phyloP scores from a whole-genome alignment of 2,888 invertebrate genomes.

The Drosophila tripunctata region DNA sequence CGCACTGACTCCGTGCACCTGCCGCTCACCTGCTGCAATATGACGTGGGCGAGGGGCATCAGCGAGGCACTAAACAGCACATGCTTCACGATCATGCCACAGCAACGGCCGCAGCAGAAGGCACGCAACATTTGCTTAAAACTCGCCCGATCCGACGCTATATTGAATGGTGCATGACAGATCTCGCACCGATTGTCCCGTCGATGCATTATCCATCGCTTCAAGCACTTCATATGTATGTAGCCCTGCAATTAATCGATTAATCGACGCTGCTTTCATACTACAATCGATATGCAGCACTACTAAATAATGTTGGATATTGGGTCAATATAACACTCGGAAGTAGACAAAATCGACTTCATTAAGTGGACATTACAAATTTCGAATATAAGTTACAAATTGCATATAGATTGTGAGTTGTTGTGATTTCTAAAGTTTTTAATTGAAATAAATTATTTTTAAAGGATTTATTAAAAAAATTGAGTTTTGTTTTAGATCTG shows the following conservation, averaged over 20 bases:
- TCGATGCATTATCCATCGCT: slow-evolving; percentile 81
- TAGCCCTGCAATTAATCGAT: slow-evolving; percentile 68
- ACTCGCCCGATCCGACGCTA: slow-evolving; percentile 70
- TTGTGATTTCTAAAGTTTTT: too few species aligned
- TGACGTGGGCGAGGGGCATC: slow-evolving; percentile 80
- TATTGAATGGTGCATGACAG: slow-evolving; percentile 70
- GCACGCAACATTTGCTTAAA: slow-evolving; percentile 70
- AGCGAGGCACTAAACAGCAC: slow-evolving; percentile 76
- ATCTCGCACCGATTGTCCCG: slow-evolving; percentile 81
- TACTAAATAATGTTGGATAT: too few species aligned
- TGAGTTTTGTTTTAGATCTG: too few species aligned
- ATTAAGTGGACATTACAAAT: too few species aligned
- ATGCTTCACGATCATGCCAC: slow-evolving; percentile 79
- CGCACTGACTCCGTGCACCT: slow-evolving; percentile 10
- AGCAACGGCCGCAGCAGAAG: slow-evolving; percentile 79
- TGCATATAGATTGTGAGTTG: too few species aligned
- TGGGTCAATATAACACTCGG: too few species aligned
- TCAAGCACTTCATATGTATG: slow-evolving; percentile 81
- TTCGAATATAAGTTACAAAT: too few species aligned
- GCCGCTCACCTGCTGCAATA: slow-evolving; percentile 77
- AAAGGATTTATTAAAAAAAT: too few species aligned
- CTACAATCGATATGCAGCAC: too few species aligned
- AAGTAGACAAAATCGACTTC: too few species aligned
- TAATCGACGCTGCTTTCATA: neutral
- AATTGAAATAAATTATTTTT: too few species aligned